Base-by-base conservation (phyloP, 2,113 vertebrate species). In the Anser cygnoides region DNA sequence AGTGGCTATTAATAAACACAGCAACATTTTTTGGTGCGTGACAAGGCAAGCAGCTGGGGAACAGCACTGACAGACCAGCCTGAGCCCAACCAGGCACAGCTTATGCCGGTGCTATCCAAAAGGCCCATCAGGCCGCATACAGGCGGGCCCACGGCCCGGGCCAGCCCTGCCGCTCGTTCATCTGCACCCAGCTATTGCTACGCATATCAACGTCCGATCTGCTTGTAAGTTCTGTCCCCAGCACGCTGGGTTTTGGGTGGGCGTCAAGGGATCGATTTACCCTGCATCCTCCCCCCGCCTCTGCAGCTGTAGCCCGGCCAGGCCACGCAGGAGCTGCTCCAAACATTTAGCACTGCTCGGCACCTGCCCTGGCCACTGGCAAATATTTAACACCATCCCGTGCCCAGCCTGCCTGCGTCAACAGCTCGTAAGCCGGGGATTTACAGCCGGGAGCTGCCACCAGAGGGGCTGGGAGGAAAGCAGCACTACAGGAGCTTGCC, bases 401-500 rank as follows among this genome's bases (percentile, higher is more conserved):
- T 4, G 19, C 0, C 0, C 35, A 44, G 70, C 52, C 4, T 0
- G 31, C 43, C 67, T n/a, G 54, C 0, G 1, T 90, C 95, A 95
- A 50, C 90, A 84, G 50, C 67, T 92, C 85, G 55, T 80, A 46
- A 90, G n/a, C 72, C 31, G 7, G 17, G 19, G 83, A 97, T 94
- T 96, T 92, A 90, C 2, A 19, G 88, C 78, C 1, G 0, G 1
- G 11, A 71, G 55, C 0, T 37, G 43, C 57, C 12, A 3, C 13
- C 22, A 7, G 0, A 77, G 29, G 43, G 41, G 28, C 61, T 4
- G 6, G 77, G 77, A 46, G 21, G 52, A 41, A 55, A 79, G 49
- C 1, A 0, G 58, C 1, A 0, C 13, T 29, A 37, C 15, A 35
- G 62, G 39, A 0, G 0, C 19, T 74, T 1, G 6, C 9, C 29